Evolutionary conservation across 2,113 vertebrate genomes (phyloP).

Genomic region (Serinus canaria): DNA sequence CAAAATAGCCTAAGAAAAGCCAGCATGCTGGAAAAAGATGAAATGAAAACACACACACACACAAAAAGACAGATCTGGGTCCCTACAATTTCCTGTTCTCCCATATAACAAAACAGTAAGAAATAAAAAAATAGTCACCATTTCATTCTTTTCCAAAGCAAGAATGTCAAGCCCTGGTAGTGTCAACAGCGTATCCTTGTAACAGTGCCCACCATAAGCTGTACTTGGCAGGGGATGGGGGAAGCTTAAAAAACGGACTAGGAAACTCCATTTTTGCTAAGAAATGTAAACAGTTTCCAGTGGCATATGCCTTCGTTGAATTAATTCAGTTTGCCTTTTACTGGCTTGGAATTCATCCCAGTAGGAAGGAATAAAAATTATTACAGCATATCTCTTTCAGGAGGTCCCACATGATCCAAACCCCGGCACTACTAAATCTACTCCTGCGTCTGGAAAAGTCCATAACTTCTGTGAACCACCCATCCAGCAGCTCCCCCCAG

Average conservation of each 20-base stretch:
- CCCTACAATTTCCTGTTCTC: neutral
- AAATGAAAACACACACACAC: neutral
- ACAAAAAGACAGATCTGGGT: neutral
- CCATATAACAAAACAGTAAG: neutral
- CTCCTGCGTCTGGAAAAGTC: neutral
- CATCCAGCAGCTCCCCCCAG: neutral
- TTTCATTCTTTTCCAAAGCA: conserved; percentile 1
- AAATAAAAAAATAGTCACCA: neutral
- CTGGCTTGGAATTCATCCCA: conserved; percentile 80
- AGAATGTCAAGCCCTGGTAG: neutral
- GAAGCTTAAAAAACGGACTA: conserved; percentile 57
- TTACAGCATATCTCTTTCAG: conserved; percentile 69
- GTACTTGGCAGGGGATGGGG: neutral
- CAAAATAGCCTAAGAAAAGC: neutral
- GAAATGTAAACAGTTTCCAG: conserved; percentile 78
- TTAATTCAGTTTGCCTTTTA: conserved; percentile 85
- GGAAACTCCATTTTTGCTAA: conserved; percentile 59
- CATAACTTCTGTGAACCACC: neutral
- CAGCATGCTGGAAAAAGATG: neutral
- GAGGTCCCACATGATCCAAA: conserved; percentile 41
- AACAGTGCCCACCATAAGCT: conserved; percentile 12
- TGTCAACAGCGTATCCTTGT: neutral
- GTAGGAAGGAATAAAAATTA: conserved; percentile 75
- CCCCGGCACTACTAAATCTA: neutral
- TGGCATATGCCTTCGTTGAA: conserved; percentile 80